Base-by-base conservation (phyloP, 2,113 vertebrate genomes). In the Sigmodon hispidus region DNA sequence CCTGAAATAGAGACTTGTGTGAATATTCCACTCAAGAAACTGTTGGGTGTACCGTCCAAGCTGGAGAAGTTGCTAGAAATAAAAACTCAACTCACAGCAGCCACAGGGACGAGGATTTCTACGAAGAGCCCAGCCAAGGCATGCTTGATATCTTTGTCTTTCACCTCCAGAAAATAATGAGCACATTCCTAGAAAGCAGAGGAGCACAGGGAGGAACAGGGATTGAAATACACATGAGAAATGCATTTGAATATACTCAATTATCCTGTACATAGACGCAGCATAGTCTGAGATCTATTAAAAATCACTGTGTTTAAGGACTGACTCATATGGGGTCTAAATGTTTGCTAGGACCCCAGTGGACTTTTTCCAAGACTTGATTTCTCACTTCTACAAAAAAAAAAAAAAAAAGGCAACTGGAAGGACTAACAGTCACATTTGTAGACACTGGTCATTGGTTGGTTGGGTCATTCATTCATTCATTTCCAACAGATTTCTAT, bases 131-230 rank as follows among this genome's bases (percentile, higher is more conserved):
- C 99, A 16, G 99, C 99, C 97, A 99, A 98, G 94, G 99, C 99
- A 91, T 99, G 99, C 97, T 99, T 99, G 97, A 99, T 99, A 96
- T 99, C 99, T 98, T 99, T 99, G 98, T 99, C 99, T 98, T 99
- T 99, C 93, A 99, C 99, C 98, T 99, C 99, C 95, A 99, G 98
- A 98, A 99, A 99, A 98, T 99, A 99, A 98, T 99, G 99, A 10
- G 99, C 99, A 98, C 99, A 99, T 98, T 99, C 99, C 99, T 99
- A 70, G 57, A 75, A 92, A 57, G 93, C 83, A 97, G 97, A 73
- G 96, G 91, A 93, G 65, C 57, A 91, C 87, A 90, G 61, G 75
- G 90, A 92, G 94, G 0, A 0, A 65, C 88, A 72, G 24, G 97
- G 83, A 57, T 55, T 95, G 55, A 93, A 95, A 95, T 75, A 83